Evolutionary conservation across 2,888 invertebrate species (phyloP).

Genomic region (Drosophila ochracea): DNA sequence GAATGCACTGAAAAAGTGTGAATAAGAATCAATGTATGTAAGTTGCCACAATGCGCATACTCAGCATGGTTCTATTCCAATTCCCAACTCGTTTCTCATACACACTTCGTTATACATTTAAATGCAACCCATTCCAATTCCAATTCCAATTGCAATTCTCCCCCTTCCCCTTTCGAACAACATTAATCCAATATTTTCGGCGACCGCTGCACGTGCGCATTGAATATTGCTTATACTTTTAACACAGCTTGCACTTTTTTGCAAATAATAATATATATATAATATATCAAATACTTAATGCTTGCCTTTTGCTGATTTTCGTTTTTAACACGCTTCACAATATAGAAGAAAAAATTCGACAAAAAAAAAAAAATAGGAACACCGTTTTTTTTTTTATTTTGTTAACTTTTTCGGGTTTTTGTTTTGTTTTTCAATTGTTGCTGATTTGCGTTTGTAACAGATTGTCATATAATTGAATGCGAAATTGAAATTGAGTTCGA

Average conservation of each 20-base stretch:
- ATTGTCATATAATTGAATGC: constrained; percentile 1
- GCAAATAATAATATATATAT: constrained; percentile 1
- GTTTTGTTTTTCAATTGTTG: constrained; percentile 7
- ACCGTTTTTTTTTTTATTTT: constrained; percentile 10
- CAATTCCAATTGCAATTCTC: background rate
- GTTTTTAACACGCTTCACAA: constrained; percentile 20
- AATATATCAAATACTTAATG: constrained; percentile 3
- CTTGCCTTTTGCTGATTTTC: constrained; percentile 47
- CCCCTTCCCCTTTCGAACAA: background rate
- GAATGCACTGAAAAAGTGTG: background rate
- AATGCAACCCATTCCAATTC: background rate
- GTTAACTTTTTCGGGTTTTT: background rate
- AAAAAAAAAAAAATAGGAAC: constrained; percentile 8
- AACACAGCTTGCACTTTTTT: constrained; percentile 21
- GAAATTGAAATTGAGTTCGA: constrained; percentile 1
- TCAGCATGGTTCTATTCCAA: constrained; percentile 33
- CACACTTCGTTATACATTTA: background rate
- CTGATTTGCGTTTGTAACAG: background rate
- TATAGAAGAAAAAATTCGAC: constrained; percentile 10
- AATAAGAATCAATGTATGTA: background rate
- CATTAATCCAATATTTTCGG: constrained; percentile 15
- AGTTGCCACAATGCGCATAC: constrained; percentile 46
- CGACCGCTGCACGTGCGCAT: constrained; percentile 64
- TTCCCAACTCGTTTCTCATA: background rate
- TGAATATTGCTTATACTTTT: constrained; percentile 11